Evolutionary conservation across 2,113 vertebrate genomes (phyloP).

Genomic region (Phylloscopus trochiloides): DNA sequence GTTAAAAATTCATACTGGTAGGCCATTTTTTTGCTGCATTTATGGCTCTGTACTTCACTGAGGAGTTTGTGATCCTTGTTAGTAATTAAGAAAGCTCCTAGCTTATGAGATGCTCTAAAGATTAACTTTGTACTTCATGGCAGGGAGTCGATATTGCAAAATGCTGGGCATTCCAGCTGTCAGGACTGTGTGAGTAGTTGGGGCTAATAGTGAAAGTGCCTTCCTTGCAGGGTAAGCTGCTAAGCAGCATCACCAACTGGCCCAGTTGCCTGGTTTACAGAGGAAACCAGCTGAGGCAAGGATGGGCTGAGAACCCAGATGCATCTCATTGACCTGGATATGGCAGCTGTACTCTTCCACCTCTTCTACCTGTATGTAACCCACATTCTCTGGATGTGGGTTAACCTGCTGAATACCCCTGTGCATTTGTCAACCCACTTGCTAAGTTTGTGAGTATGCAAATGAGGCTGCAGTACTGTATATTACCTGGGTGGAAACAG

Average conservation of each 20-base stretch:
- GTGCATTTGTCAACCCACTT: background rate
- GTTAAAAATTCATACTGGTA: background rate
- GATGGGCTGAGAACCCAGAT: slow-evolving; percentile 49
- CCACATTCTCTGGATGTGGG: slow-evolving; percentile 7
- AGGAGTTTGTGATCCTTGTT: background rate
- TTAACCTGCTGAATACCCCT: background rate
- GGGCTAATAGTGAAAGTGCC: background rate
- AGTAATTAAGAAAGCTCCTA: background rate
- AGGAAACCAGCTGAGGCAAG: slow-evolving; percentile 1
- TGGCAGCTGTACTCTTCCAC: slow-evolving; percentile 1
- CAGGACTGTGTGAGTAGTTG: background rate
- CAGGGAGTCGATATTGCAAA: background rate
- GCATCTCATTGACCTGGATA: slow-evolving; percentile 68
- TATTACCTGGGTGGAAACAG: background rate
- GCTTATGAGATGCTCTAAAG: background rate
- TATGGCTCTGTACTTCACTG: rapidly evolving
- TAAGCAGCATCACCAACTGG: background rate
- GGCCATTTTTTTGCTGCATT: background rate
- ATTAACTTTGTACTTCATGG: background rate
- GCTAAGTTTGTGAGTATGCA: background rate
- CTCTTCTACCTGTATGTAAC: slow-evolving; percentile 38
- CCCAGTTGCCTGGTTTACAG: background rate
- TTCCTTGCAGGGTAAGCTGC: background rate
- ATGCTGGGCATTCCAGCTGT: background rate
- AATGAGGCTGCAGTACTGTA: background rate